Evolutionary conservation across 2,113 vertebrate species (phyloP).

Genomic region (Eulacestoma nigropectus): DNA sequence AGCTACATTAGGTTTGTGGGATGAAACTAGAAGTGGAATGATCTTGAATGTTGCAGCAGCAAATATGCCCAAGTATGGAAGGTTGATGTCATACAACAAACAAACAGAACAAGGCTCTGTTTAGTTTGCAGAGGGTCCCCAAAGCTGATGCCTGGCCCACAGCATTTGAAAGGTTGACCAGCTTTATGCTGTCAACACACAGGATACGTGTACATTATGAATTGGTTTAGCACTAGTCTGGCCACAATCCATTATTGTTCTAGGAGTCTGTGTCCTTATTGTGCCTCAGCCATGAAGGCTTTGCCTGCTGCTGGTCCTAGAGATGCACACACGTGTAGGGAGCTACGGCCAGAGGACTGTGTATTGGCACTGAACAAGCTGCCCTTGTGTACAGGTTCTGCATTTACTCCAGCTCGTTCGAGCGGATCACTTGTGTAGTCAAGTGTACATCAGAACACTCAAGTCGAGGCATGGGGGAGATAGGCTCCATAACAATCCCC

Average conservation of each 20-base stretch:
- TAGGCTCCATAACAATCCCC: too few species aligned
- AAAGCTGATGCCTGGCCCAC: not conserved
- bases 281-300: not conserved
- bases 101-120: not conserved
- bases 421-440: not conserved
- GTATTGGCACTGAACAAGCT: not conserved
- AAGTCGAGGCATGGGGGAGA: not conserved
- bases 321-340: rapidly evolving
- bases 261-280: not conserved
- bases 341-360: not conserved
- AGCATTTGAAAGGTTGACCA: not conserved
- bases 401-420: not conserved
- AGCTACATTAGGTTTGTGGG: not conserved
- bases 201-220: too few species aligned
- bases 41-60: not conserved
- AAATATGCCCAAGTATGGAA: not conserved
- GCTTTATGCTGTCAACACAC: rapidly evolving
- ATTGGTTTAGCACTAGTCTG: not conserved
- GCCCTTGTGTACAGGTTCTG: not conserved
- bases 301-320: not conserved
- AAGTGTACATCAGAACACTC: not conserved
- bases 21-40: not conserved
- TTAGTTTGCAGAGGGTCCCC: rapidly evolving
- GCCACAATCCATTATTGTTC: not conserved
- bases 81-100: not conserved